These are phyloP conservation scores for Drosophila austrosaltans DNA, from an alignment of 2,888 invertebrate species.

Conservation along the genomic window DNA sequence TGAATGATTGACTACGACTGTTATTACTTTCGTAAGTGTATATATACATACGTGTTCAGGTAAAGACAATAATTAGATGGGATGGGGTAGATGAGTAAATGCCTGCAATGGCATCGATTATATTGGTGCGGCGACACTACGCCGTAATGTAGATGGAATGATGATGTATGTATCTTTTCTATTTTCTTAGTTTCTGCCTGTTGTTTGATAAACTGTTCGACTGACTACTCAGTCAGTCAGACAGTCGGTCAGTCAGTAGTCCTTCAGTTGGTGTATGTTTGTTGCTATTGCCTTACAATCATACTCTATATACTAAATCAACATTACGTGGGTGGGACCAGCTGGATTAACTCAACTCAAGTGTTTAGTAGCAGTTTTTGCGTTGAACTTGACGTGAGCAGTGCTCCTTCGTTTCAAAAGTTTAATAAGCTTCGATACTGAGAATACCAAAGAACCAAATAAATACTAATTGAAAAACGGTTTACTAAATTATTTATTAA, in stretches of 20 bases:
- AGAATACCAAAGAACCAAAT: not conserved
- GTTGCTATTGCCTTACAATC: constrained; percentile 47
- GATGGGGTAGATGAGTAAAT: constrained; percentile 45
- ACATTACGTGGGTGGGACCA: constrained; percentile 46
- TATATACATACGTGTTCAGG: not conserved
- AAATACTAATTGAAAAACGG: not conserved
- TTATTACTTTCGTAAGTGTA: constrained; percentile 3
- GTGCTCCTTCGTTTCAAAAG: constrained; percentile 20
- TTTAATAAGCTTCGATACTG: not conserved
- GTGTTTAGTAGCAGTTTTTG: constrained; percentile 47
- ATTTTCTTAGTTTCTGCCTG: constrained; percentile 48
- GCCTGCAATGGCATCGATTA: constrained; percentile 55
- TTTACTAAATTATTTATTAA: not conserved
- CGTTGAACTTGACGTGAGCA: constrained; percentile 50
- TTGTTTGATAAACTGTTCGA: constrained; percentile 36
- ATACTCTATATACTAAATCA: constrained; percentile 47
- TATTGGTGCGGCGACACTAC: constrained; percentile 30
- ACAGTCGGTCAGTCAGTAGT: not conserved
- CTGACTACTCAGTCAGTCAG: constrained; percentile 9
- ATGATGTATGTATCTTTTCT: constrained; percentile 4
- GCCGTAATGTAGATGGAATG: constrained; percentile 31
- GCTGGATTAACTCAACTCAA: constrained; percentile 38
- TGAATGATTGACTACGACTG: constrained; percentile 8
- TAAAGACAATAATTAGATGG: constrained; percentile 2
- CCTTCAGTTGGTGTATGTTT: not conserved